Conservation (phyloP, 2,888 invertebrate genomes). For the Dromius quadrimaculatus region DNA sequence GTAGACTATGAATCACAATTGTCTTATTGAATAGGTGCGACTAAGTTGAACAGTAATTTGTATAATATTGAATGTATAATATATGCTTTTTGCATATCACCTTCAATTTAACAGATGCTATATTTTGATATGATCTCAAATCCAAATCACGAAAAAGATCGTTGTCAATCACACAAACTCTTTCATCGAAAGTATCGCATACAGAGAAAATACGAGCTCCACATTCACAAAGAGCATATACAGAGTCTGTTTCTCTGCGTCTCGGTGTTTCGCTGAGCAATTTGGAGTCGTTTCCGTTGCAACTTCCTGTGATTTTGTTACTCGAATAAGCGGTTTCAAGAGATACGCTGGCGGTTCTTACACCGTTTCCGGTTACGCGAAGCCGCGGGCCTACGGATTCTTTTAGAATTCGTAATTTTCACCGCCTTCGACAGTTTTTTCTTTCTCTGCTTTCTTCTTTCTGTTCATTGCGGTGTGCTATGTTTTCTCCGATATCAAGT, state of each 20-base stretch:
- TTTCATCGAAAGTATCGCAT: no score
- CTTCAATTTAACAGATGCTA: conserved; percentile 2
- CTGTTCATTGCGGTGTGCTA: conserved; percentile 4
- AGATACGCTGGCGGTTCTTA: conserved; percentile 44
- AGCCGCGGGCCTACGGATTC: conserved; percentile 32
- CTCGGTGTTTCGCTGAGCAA: conserved; percentile 45
- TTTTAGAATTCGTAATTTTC: conserved; percentile 50
- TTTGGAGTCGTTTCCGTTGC: conserved; percentile 47
- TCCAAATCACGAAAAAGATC: conserved; percentile 35
- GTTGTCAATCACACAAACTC: conserved; percentile 39
- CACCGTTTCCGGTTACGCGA: conserved; percentile 43
- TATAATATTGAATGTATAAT: no score
- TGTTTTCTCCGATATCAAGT: background rate
- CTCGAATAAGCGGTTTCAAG: conserved; percentile 43
- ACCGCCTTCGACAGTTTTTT: conserved; percentile 30
- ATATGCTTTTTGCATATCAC: no score
- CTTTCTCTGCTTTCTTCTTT: conserved; percentile 20
- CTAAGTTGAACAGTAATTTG: no score
- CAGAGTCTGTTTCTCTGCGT: background rate
- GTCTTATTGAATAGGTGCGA: no score
- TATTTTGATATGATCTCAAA: conserved; percentile 22
- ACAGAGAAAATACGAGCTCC: background rate
- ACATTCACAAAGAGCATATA: conserved; percentile 17
- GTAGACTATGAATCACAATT: no score
- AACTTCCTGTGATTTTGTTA: conserved; percentile 50